A percentile compares a stretch with the other conserved stretches of the same genome.
Evolutionary conservation across 2,797 vertebrate species (phyloP).

Genomic region (Sebastes steindachneri): DNA sequence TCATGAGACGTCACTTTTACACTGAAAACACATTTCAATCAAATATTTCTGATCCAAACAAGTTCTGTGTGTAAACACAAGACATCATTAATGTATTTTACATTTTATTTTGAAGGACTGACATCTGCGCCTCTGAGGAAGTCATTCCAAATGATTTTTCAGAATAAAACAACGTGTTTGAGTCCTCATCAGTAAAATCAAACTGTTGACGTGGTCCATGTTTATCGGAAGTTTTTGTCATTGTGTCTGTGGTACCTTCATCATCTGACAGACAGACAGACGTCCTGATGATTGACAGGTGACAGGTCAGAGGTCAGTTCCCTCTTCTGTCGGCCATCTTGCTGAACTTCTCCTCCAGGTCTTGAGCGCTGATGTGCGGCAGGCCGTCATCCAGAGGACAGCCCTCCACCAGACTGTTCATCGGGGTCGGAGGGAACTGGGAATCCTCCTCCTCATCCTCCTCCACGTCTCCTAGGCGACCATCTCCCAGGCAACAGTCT

Average conservation of each 20-base stretch:
- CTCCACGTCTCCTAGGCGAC: neutral
- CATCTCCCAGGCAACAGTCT: constrained; percentile 31
- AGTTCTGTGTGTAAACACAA: neutral
- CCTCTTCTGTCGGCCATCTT: constrained; percentile 75
- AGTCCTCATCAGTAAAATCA: neutral
- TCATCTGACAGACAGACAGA: neutral
- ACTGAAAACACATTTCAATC: neutral
- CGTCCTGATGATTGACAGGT: neutral
- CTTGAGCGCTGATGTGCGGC: constrained; percentile 85
- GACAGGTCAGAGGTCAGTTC: constrained; percentile 23
- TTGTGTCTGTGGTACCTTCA: neutral
- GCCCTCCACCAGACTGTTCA: constrained; percentile 97
- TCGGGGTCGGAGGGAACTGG: constrained; percentile 88
- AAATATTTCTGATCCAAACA: neutral
- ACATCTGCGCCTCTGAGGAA: neutral
- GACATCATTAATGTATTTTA: neutral
- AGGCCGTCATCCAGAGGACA: constrained; percentile 90
- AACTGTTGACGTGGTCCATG: neutral
- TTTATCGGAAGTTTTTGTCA: neutral
- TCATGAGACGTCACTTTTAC: neutral
- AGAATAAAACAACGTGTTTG: neutral
- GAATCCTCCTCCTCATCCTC: constrained; percentile 64
- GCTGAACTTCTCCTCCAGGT: constrained; percentile 88
- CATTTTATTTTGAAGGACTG: neutral
- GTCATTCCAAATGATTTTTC: neutral